Evolutionary conservation across 2,888 invertebrate genomes (phyloP).

Genomic region (Acrobasis consociella): DNA sequence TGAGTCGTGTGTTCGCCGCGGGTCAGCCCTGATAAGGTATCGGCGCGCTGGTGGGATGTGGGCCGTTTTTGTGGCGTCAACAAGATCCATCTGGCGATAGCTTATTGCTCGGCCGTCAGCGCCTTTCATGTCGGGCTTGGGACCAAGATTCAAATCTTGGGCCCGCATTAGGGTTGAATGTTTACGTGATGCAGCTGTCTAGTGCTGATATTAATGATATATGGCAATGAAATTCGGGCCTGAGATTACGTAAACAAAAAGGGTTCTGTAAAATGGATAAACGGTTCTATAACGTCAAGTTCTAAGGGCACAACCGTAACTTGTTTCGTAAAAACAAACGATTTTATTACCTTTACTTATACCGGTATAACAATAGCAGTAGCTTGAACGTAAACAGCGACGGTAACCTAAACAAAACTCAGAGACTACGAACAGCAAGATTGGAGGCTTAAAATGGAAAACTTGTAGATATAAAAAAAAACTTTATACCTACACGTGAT

Average conservation of each 20-base stretch:
- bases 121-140: neutral
- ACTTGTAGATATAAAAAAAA: no score
- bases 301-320: neutral
- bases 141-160: neutral
- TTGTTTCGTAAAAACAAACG: no score
- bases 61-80: conserved; percentile 1
- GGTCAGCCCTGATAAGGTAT: neutral
- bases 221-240: neutral
- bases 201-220: neutral
- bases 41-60: neutral
- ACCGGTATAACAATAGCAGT: no score
- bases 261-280: neutral
- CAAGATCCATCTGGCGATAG: neutral
- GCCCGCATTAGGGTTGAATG: conserved; percentile 1
- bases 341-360: no score
- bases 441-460: no score
- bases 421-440: no score
- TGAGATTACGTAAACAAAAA: neutral
- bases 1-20: neutral
- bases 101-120: neutral
- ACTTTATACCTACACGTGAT: no score
- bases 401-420: no score
- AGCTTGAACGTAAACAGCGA: no score
- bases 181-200: conserved; percentile 2
- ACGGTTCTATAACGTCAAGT: neutral